Evolutionary conservation across 2,888 invertebrate species (phyloP).

Genomic region (Sisyra nigra): DNA sequence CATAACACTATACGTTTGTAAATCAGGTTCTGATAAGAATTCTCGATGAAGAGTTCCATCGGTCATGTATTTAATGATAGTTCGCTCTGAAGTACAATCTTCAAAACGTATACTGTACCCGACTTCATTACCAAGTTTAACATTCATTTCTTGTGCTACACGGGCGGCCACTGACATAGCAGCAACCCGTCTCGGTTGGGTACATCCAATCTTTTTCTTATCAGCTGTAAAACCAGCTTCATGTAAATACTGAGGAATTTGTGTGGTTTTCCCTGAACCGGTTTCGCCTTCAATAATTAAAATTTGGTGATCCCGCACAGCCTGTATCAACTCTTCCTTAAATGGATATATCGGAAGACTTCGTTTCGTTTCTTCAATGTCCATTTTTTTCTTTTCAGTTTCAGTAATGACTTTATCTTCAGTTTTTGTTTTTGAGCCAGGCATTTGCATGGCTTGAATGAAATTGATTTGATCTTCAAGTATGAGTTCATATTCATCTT

Average conservation of each 20-base stretch:
- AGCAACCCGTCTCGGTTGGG: conserved; percentile 93
- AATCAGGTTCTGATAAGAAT: conserved; percentile 92
- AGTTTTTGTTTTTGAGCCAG: conserved; percentile 44
- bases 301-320: conserved; percentile 76
- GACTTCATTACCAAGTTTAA: conserved; percentile 88
- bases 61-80: conserved; percentile 97
- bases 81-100: conserved; percentile 96
- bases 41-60: conserved; percentile 96
- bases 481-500: conserved; percentile 77
- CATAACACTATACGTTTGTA: conserved; percentile 93
- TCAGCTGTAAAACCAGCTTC: conserved; percentile 80
- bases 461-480: conserved; percentile 97
- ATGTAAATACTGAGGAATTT: conserved; percentile 94
- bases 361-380: conserved; percentile 80
- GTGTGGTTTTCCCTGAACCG: conserved; percentile 97
- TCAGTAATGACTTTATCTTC: conserved; percentile 46
- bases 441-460: conserved; percentile 73
- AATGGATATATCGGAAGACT: conserved; percentile 93
- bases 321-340: conserved; percentile 71
- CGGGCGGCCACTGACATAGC: conserved; percentile 99
- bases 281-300: conserved; percentile 97
- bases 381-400: conserved; percentile 53
- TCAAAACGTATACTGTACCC: conserved; percentile 92
- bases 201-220: conserved; percentile 87
- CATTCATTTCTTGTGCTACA: conserved; percentile 94